Percentiles rank a stretch among this genome's conserved stretches.
Evolutionary conservation across 2,888 invertebrate species (phyloP).

Genomic region (Yponomeuta cagnagella): DNA sequence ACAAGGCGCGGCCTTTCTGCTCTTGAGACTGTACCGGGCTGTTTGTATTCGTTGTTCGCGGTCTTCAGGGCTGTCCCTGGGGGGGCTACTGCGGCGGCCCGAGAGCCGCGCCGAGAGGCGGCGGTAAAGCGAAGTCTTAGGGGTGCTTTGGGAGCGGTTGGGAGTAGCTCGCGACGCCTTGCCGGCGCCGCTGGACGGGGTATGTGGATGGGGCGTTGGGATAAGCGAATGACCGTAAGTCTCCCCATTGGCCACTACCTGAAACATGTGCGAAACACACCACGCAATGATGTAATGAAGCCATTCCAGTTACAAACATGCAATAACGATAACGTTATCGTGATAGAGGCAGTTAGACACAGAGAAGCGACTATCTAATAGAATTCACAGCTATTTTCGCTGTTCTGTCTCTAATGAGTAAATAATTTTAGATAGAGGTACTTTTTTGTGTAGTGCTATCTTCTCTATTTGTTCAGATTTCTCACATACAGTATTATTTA

Average conservation of each 20-base stretch:
- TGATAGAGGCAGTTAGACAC: slow-evolving; percentile 55
- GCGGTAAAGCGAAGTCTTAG: slow-evolving; percentile 67
- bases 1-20: slow-evolving; percentile 34
- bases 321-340: slow-evolving; percentile 54
- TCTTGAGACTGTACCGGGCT: slow-evolving; percentile 50
- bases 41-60: slow-evolving; percentile 46
- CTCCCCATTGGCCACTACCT: slow-evolving; percentile 82
- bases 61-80: slow-evolving; percentile 33
- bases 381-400: slow-evolving; percentile 17
- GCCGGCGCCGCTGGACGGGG: slow-evolving; percentile 47
- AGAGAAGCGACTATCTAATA: slow-evolving; percentile 46
- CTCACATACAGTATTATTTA: slow-evolving; percentile 8
- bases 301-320: slow-evolving; percentile 73
- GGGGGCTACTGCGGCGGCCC: slow-evolving; percentile 48
- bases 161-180: slow-evolving; percentile 56
- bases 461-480: neutral
- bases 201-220: slow-evolving; percentile 67
- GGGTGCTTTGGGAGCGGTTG: slow-evolving; percentile 61
- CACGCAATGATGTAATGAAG: slow-evolving; percentile 76
- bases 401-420: neutral
- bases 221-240: slow-evolving; percentile 79
- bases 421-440: neutral
- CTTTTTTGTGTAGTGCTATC: neutral
- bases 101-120: slow-evolving; percentile 66
- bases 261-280: slow-evolving; percentile 79